Evolutionary conservation across 2,888 invertebrate species (phyloP).

Genomic region (Thereva unica): DNA sequence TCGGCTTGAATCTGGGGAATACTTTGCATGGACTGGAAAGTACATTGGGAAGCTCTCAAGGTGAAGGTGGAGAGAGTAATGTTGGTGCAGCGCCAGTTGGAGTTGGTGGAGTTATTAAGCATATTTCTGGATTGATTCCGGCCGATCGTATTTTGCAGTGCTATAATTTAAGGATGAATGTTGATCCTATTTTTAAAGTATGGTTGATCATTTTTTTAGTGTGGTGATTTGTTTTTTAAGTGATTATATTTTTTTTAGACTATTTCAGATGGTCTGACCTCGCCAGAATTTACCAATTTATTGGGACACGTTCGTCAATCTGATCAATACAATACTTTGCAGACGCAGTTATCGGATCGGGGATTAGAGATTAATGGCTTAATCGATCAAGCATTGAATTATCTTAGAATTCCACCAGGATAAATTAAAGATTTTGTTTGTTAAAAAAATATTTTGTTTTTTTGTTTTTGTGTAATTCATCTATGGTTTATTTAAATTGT

Average conservation of each 20-base stretch:
- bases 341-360: conserved; percentile 2
- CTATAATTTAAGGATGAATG: conserved; percentile 8
- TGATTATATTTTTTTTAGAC: conserved; percentile 8
- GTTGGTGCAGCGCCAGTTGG: neutral
- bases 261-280: conserved; percentile 1
- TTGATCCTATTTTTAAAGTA: conserved; percentile 13
- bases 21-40: neutral
- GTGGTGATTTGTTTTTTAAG: neutral
- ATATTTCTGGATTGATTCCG: neutral
- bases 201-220: neutral
- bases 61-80: neutral
- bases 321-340: conserved; percentile 6
- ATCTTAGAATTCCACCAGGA: conserved; percentile 11
- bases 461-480: neutral
- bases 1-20: conserved; percentile 8
- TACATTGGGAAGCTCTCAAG: neutral
- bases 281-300: conserved; percentile 9
- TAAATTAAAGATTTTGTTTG: neutral
- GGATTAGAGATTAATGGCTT: conserved; percentile 10
- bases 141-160: conserved; percentile 3
- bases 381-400: conserved; percentile 13
- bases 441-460: neutral
- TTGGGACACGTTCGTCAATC: conserved; percentile 6
- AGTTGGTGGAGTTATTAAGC: conserved; percentile 1
- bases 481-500: no score